phyloP scores from a whole-genome alignment of 1,140 invertebrate genomes.

The Stegodyphus dumicola region DNA sequence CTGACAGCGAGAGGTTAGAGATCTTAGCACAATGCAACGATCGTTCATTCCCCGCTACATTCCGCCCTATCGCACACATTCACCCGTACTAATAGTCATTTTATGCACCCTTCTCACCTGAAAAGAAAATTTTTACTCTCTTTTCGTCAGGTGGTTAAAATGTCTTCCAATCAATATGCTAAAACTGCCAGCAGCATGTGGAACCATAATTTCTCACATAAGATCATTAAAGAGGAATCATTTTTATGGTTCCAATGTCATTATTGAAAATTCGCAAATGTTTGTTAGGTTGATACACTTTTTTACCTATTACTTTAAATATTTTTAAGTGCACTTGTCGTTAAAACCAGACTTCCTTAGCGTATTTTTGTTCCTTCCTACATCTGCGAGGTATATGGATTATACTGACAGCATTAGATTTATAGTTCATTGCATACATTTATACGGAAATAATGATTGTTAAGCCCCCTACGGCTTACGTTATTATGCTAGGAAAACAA shows the following conservation, averaged over 20 bases:
- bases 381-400: too few relatives aligned
- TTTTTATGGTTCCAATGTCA: conserved; percentile 30
- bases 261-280: conserved; percentile 40
- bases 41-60: too few relatives aligned
- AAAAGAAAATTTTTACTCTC: conserved; percentile 28
- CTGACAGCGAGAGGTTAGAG: too few relatives aligned
- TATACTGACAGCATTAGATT: too few relatives aligned
- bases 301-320: not conserved
- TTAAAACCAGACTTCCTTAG: not conserved
- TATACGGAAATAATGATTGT: too few relatives aligned
- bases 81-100: conserved; percentile 37
- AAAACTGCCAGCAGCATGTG: conserved; percentile 39
- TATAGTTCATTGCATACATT: too few relatives aligned
- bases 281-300: conserved; percentile 35
- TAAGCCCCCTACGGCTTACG: too few relatives aligned
- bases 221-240: conserved; percentile 53
- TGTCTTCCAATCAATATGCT: conserved; percentile 46
- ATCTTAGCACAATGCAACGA: too few relatives aligned
- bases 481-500: too few relatives aligned
- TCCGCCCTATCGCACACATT: conserved; percentile 32
- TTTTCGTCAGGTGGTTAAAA: conserved; percentile 42
- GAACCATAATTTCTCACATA: conserved; percentile 51
- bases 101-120: conserved; percentile 42
- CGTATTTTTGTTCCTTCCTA: conserved; percentile 2
- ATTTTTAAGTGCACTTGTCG: not conserved